Evolutionary conservation across 1,140 invertebrate genomes (phyloP).

Genomic region (Patella vulgata): DNA sequence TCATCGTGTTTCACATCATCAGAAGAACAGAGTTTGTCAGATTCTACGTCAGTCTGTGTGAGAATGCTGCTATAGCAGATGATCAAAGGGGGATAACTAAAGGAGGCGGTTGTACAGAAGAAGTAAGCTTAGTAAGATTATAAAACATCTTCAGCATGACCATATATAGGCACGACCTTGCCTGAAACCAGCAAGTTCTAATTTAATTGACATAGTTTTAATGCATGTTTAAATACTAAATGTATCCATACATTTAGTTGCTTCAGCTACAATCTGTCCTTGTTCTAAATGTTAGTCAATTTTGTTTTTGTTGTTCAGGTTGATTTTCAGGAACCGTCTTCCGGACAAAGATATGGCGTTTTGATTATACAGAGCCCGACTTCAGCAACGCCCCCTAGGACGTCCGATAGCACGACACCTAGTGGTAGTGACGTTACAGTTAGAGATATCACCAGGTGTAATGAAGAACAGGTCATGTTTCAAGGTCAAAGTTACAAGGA

Average conservation of each 20-base stretch:
- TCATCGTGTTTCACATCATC: constrained; percentile 79
- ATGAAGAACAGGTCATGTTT: constrained; percentile 26
- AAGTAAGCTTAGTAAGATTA: constrained; percentile 47
- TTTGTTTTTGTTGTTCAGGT: too few species aligned
- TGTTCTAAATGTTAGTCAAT: too few species aligned
- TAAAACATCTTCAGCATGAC: not conserved
- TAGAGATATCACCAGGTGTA: constrained; percentile 19
- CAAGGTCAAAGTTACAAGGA: constrained; percentile 26
- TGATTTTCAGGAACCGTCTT: constrained; percentile 37
- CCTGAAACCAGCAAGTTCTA: too few species aligned
- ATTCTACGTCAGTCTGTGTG: constrained; percentile 80
- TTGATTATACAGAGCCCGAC: constrained; percentile 40
- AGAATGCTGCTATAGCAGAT: constrained; percentile 25
- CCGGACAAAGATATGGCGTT: constrained; percentile 32
- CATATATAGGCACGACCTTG: not conserved
- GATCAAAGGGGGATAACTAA: constrained; percentile 33
- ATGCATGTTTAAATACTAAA: too few species aligned
- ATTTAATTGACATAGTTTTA: too few species aligned
- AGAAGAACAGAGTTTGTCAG: constrained; percentile 83
- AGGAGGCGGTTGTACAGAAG: constrained; percentile 32
- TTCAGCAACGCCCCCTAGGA: constrained; percentile 8
- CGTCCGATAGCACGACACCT: constrained; percentile 1
- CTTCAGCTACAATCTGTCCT: too few species aligned
- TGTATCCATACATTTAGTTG: too few species aligned
- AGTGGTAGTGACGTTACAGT: constrained; percentile 6